Evolutionary conservation across 2,888 invertebrate species (phyloP).

Genomic region (Dasysyrphus tricinctus): DNA sequence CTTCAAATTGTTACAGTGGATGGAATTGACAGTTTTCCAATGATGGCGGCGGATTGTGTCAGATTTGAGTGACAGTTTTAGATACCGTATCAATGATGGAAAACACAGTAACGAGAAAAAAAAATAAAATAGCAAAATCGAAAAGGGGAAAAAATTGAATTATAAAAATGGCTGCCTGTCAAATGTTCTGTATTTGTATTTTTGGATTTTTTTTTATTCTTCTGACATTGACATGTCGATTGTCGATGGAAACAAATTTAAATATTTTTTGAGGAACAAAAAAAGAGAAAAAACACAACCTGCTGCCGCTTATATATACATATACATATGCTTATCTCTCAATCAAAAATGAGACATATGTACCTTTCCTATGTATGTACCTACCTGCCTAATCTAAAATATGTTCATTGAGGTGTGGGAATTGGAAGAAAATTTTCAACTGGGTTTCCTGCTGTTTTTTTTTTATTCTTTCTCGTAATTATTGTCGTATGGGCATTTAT

Average conservation of each 20-base stretch:
- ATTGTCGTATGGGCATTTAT: slow-evolving; percentile 54
- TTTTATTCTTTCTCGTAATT: slow-evolving; percentile 40
- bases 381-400: slow-evolving; percentile 1
- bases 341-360: slow-evolving; percentile 24
- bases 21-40: slow-evolving; percentile 73
- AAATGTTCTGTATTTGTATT: slow-evolving; percentile 23
- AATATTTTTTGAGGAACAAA: slow-evolving; percentile 24
- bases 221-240: slow-evolving; percentile 48
- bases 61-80: slow-evolving; percentile 68
- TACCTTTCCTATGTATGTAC: neutral
- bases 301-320: slow-evolving; percentile 23
- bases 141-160: slow-evolving; percentile 20
- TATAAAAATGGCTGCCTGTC: slow-evolving; percentile 66
- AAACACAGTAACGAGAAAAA: slow-evolving; percentile 23
- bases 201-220: slow-evolving; percentile 16
- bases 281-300: slow-evolving; percentile 32
- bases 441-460: slow-evolving; percentile 53
- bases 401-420: slow-evolving; percentile 63
- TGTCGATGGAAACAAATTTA: neutral
- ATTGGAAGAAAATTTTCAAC: slow-evolving; percentile 49
- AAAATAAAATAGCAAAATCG: slow-evolving; percentile 6
- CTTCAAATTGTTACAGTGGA: slow-evolving; percentile 61
- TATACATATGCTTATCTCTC: slow-evolving; percentile 41
- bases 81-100: slow-evolving; percentile 57
- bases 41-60: slow-evolving; percentile 73